Evolutionary conservation across 2,113 vertebrate species (phyloP).

Genomic region (Strigops habroptila): DNA sequence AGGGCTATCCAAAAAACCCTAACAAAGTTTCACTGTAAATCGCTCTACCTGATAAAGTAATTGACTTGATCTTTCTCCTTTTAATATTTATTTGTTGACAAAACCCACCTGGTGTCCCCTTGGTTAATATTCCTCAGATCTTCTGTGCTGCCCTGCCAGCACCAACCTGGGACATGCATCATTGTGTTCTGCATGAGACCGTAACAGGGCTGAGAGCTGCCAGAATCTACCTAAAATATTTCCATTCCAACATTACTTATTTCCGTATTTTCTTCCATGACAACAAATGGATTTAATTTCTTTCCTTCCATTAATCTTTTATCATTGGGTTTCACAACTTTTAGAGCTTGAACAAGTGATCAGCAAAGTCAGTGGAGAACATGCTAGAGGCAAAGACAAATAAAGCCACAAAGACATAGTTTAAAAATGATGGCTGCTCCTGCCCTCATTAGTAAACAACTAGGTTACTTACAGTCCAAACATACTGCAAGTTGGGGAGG

Average conservation of each 20-base stretch:
- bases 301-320: neutral
- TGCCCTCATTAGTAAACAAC: neutral
- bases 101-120: neutral
- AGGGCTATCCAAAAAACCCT: neutral
- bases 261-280: neutral
- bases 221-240: neutral
- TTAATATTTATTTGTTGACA: neutral
- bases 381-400: neutral
- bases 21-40: neutral
- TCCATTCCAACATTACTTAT: neutral
- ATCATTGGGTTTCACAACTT: neutral
- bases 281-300: neutral
- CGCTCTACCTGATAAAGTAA: neutral
- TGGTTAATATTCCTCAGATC: neutral
- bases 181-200: neutral
- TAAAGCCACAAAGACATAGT: neutral
- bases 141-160: neutral
- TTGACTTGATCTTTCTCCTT: neutral
- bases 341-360: neutral
- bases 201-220: neutral
- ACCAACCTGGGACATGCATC: accelerated
- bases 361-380: neutral
- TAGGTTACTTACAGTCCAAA: neutral
- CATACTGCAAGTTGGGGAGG: neutral
- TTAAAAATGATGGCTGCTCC: neutral